These are phyloP conservation scores for Drosophila paramelanica DNA, from an alignment of 2,888 invertebrate species.

Conservation along the genomic window DNA sequence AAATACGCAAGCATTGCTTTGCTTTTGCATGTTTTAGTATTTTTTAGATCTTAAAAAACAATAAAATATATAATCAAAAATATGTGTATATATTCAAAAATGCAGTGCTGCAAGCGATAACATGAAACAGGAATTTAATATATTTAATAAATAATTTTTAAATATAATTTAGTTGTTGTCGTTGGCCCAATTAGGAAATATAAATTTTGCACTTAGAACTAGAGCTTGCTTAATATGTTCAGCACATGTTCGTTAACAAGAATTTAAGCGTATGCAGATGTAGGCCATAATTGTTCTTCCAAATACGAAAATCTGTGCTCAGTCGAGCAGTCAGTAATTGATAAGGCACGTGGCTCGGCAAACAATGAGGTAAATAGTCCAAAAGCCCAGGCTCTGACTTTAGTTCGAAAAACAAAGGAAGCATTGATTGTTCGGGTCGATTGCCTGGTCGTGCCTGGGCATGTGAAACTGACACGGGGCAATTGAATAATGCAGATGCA, in stretches of 20 bases:
- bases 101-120: too few relatives aligned
- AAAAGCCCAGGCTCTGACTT: background rate
- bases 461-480: conserved; percentile 45
- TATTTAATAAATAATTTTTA: too few relatives aligned
- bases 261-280: background rate
- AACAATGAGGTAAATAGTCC: conserved; percentile 21
- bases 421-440: conserved; percentile 31
- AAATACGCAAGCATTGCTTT: too few relatives aligned
- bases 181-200: background rate
- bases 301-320: conserved; percentile 3
- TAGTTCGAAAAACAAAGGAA: conserved; percentile 25
- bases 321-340: conserved; percentile 38
- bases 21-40: too few relatives aligned
- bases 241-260: background rate
- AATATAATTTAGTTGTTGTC: too few relatives aligned
- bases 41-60: too few relatives aligned
- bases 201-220: background rate
- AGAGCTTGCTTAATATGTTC: background rate
- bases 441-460: conserved; percentile 35
- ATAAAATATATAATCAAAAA: too few relatives aligned
- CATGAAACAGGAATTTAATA: too few relatives aligned
- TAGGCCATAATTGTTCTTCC: conserved; percentile 5
- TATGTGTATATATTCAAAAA: too few relatives aligned
- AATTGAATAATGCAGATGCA: conserved; percentile 60
- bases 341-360: conserved; percentile 23